phyloP scores from a whole-genome alignment of 1,140 invertebrate genomes.

The Piezodorus guildinii region DNA sequence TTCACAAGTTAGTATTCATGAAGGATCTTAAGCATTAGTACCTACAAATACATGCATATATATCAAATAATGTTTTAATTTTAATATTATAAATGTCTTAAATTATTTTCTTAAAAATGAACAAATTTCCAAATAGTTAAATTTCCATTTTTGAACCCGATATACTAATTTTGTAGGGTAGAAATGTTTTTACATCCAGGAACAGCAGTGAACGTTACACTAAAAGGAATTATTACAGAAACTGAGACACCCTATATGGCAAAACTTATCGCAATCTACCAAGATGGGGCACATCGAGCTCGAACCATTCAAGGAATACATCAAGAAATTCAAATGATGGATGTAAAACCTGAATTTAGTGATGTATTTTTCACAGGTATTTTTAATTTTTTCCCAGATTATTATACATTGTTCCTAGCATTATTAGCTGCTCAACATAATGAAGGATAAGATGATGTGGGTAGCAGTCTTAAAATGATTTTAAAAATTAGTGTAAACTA shows the following conservation, averaged over 20 bases:
- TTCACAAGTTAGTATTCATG: slow-evolving; percentile 36
- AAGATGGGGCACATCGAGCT: slow-evolving; percentile 41
- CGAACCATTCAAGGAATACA: slow-evolving; percentile 43
- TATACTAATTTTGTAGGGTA: slow-evolving; percentile 34
- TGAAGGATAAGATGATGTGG: too few relatives aligned
- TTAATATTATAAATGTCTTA: too few relatives aligned
- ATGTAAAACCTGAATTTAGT: slow-evolving; percentile 52
- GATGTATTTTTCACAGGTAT: slow-evolving; percentile 53
- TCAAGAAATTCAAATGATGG: slow-evolving; percentile 47
- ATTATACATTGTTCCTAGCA: too few relatives aligned
- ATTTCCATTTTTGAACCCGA: too few relatives aligned
- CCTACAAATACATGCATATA: too few relatives aligned
- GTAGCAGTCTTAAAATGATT: too few relatives aligned
- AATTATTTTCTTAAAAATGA: too few relatives aligned
- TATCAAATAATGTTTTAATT: too few relatives aligned
- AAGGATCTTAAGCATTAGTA: not conserved
- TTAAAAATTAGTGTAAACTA: too few relatives aligned
- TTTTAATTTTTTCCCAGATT: not conserved
- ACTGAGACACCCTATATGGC: slow-evolving; percentile 58
- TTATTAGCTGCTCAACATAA: too few relatives aligned
- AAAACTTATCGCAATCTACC: slow-evolving; percentile 54
- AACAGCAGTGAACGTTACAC: slow-evolving; percentile 64
- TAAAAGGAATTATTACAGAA: slow-evolving; percentile 55
- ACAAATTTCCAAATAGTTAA: too few relatives aligned
- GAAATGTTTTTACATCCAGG: slow-evolving; percentile 51